phyloP scores from a whole-genome alignment of 2,888 invertebrate species.

The Cylindroiulus punctatus region DNA sequence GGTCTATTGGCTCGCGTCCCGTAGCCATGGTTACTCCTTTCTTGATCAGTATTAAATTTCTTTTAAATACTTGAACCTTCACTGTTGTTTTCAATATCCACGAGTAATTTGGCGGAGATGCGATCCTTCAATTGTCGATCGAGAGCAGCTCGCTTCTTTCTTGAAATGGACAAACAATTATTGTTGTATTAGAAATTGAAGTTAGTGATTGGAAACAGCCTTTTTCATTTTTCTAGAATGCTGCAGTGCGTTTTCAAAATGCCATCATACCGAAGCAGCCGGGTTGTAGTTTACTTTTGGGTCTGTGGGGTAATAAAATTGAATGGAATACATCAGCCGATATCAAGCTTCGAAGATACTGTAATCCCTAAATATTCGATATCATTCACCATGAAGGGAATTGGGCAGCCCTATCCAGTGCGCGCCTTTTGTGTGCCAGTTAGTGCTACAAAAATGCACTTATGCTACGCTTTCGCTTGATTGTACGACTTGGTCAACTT shows the following conservation, averaged over 20 bases:
- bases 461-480: background rate
- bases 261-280: background rate
- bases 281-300: background rate
- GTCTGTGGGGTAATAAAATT: too few species aligned
- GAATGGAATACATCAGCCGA: background rate
- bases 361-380: background rate
- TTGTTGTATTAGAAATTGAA: background rate
- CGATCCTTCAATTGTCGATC: background rate
- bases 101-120: background rate
- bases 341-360: background rate
- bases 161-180: slow-evolving; percentile 30
- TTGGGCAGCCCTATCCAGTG: background rate
- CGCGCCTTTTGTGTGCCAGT: background rate
- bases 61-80: background rate
- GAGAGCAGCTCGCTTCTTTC: background rate
- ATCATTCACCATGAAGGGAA: background rate
- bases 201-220: background rate
- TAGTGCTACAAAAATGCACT: background rate
- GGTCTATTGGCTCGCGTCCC: background rate
- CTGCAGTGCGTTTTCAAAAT: background rate
- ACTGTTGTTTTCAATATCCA: slow-evolving; percentile 36
- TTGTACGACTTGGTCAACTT: background rate
- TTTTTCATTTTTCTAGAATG: background rate
- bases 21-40: background rate
- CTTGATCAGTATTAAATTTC: slow-evolving; percentile 22